Conservation (phyloP, 2,113 vertebrate species). For the Vireo altiloquus region DNA sequence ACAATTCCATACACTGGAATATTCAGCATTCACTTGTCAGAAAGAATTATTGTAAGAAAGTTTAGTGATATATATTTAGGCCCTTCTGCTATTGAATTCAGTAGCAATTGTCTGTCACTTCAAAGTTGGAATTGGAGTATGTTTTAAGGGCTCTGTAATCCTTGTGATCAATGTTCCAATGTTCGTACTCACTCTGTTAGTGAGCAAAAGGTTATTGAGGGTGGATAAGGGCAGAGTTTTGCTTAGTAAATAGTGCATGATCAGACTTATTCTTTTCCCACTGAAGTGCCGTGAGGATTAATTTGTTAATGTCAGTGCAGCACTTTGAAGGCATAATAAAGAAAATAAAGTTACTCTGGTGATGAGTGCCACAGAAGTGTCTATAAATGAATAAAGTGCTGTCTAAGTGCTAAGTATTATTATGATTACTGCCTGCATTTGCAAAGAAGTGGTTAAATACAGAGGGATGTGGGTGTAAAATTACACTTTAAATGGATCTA, state of each 20-base stretch:
- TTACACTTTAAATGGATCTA: slow-evolving; percentile 72
- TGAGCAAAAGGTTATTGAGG: not conserved
- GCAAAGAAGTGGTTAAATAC: slow-evolving; percentile 72
- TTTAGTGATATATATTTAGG: not conserved
- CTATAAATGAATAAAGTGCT: slow-evolving; percentile 70
- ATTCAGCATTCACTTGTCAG: not conserved
- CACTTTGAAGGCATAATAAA: slow-evolving; percentile 59
- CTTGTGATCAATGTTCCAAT: not conserved
- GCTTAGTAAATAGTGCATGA: slow-evolving; percentile 34
- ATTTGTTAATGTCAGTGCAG: slow-evolving; percentile 67
- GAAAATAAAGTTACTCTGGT: slow-evolving; percentile 63
- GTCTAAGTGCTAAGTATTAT: slow-evolving; percentile 67
- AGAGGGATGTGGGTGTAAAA: slow-evolving; percentile 67
- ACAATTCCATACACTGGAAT: not conserved
- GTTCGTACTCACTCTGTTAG: not conserved
- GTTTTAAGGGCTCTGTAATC: not conserved
- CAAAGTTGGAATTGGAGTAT: not conserved
- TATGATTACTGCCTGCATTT: slow-evolving; percentile 64
- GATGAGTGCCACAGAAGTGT: slow-evolving; percentile 62
- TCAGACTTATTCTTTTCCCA: slow-evolving; percentile 21
- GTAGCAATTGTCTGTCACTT: not conserved
- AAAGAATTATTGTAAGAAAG: not conserved
- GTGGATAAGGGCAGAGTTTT: not conserved
- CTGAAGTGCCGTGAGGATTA: slow-evolving; percentile 41
- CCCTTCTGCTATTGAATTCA: not conserved